Conservation (phyloP, 2,113 vertebrate genomes). For the Cavia aperea region DNA sequence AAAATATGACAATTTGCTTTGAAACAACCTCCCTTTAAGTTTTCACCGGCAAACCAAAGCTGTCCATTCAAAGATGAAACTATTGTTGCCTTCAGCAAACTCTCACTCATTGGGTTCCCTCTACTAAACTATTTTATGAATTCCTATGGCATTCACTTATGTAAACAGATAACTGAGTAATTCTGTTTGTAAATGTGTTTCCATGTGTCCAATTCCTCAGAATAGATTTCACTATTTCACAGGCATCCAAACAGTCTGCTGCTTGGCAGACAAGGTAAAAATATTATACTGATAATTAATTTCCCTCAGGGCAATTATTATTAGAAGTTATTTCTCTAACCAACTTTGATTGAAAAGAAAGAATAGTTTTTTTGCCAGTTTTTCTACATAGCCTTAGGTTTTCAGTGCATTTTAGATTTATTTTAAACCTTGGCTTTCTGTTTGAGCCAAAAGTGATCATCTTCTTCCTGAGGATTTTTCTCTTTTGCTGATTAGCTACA, state of each 20-base stretch:
- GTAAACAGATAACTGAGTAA: conserved; percentile 52
- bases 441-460: conserved; percentile 66
- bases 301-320: conserved; percentile 21
- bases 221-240: background rate
- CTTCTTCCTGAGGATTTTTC: conserved; percentile 67
- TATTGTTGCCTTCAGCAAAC: background rate
- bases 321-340: conserved; percentile 61
- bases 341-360: conserved; percentile 64
- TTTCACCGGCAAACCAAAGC: background rate
- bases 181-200: conserved; percentile 42
- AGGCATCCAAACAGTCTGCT: conserved; percentile 23
- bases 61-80: background rate
- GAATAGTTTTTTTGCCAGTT: conserved; percentile 61
- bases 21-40: conserved; percentile 2
- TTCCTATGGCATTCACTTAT: conserved; percentile 28
- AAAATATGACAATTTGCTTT: background rate
- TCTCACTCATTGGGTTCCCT: background rate
- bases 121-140: conserved; percentile 1
- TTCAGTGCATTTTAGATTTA: conserved; percentile 51
- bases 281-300: conserved; percentile 57
- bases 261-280: conserved; percentile 13
- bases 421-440: conserved; percentile 62
- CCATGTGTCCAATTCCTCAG: conserved; percentile 4
- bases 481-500: conserved; percentile 72
- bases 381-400: conserved; percentile 63